phyloP scores from a whole-genome alignment of 1,140 invertebrate species.

The Drosophila elegans region DNA sequence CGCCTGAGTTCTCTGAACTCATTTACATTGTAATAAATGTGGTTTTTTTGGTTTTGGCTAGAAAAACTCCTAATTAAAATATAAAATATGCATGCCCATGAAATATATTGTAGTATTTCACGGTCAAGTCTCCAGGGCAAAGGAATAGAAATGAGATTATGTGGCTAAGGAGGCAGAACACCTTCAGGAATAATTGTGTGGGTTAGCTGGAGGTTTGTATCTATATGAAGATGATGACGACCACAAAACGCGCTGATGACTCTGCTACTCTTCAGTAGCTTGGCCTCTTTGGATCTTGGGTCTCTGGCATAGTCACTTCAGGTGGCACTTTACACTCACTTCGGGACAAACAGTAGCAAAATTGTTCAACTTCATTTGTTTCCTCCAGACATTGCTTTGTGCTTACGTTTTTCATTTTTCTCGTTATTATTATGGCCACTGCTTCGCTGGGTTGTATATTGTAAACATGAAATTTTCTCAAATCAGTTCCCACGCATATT shows the following conservation, averaged over 20 bases:
- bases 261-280: constrained; percentile 45
- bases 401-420: constrained; percentile 43
- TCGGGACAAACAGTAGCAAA: constrained; percentile 69
- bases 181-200: constrained; percentile 31
- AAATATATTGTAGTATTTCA: constrained; percentile 56
- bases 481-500: constrained; percentile 77
- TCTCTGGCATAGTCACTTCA: constrained; percentile 29
- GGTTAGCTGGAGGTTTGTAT: constrained; percentile 6
- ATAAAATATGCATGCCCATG: constrained; percentile 47
- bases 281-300: constrained; percentile 8
- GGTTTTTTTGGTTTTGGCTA: background rate
- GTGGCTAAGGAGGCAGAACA: constrained; percentile 22
- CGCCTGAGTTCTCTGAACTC: background rate
- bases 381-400: constrained; percentile 34
- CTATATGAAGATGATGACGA: constrained; percentile 45
- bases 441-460: constrained; percentile 46
- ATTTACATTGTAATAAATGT: constrained; percentile 7
- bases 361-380: constrained; percentile 71
- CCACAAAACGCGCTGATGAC: constrained; percentile 65
- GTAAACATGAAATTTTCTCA: constrained; percentile 65
- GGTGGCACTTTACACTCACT: constrained; percentile 56
- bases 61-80: constrained; percentile 47
- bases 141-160: constrained; percentile 38
- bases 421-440: constrained; percentile 27
- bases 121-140: constrained; percentile 33